These are phyloP conservation scores for Bruchidius siliquastri DNA, from an alignment of 2,888 invertebrate species.

Conservation along the genomic window DNA sequence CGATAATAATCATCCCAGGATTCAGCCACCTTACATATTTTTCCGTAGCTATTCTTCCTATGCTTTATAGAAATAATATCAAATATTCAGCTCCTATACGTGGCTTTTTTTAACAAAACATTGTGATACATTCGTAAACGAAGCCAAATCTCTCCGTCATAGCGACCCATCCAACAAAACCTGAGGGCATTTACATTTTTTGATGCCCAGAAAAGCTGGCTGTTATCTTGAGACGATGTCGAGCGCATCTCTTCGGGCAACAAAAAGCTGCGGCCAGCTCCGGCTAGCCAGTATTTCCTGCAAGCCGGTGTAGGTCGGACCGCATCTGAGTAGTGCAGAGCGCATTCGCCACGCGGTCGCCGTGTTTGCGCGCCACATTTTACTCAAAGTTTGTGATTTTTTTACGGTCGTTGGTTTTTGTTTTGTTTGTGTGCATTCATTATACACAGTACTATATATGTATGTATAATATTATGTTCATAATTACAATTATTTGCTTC, in stretches of 20 bases:
- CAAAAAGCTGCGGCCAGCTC: background rate
- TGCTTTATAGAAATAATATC: too few species aligned
- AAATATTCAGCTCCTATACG: too few species aligned
- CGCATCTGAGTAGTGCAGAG: slow-evolving; percentile 17
- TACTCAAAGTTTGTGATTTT: background rate
- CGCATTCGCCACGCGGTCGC: slow-evolving; percentile 23
- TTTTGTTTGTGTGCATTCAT: background rate
- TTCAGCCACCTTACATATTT: too few species aligned
- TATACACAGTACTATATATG: background rate
- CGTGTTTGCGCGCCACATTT: background rate
- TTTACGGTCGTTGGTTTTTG: background rate
- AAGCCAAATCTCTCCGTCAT: background rate
- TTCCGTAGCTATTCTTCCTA: too few species aligned
- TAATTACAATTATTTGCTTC: too few species aligned
- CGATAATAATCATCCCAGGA: too few species aligned
- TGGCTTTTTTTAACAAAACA: too few species aligned
- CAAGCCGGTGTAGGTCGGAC: slow-evolving; percentile 18
- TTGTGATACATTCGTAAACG: background rate
- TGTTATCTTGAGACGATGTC: background rate
- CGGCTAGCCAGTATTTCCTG: slow-evolving; percentile 25
- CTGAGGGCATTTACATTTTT: background rate
- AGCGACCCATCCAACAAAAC: background rate
- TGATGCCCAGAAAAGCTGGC: background rate
- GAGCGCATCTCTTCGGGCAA: background rate
- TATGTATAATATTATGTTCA: background rate